Base-by-base conservation (phyloP, 2,888 invertebrate genomes). In the Tipula vernalis region DNA sequence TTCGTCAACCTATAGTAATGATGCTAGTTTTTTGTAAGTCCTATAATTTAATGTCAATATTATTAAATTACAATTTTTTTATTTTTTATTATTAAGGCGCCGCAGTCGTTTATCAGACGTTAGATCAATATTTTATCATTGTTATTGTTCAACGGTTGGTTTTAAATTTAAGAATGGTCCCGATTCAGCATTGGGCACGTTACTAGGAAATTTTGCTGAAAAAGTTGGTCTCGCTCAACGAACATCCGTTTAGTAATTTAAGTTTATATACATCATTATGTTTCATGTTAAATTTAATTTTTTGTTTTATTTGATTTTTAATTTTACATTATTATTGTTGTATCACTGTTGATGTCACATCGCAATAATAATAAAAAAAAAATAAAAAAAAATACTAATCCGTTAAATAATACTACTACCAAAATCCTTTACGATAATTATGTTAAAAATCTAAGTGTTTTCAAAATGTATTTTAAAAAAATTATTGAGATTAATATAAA, bases 141-240 rank as follows among this genome's bases (percentile, higher is more conserved):
- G 87, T 47, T 87, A 87, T 83, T 85, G 86, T 85, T 87, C 87
- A 47, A 87, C 87, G 10, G 87, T 87, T 84, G 88, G 88, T 6
- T 87, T 87, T 42, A 87, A 88, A 71, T 88, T 88, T 86, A 87
- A 87, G 41, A 87, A 87, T 44, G 88, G 87, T 12, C 83, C 87
- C 0, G 87, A 88, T 85, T 87, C 87, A 2, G 87, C 87, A 8
- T 47, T 88, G 13, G 88, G 88, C 13, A 87, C 87, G n/a, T 83
- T 88, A 13, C 86, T 88, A 44, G 87, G 87, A 18, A 88, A 88
- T 86, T 87, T 88, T 86, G 87, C 88, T 2, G 87, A 88, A 41
- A 86, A 87, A 87, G 87, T 88, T 71, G 88, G 86, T 39, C 42
- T 86, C 36, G 86, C 86, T 42, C 86, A 86, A 86, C 86, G 86